A percentile compares a stretch with the other conserved stretches of the same genome.
phyloP scores from a whole-genome alignment of 2,797 vertebrate species.

The Morelia viridis region DNA sequence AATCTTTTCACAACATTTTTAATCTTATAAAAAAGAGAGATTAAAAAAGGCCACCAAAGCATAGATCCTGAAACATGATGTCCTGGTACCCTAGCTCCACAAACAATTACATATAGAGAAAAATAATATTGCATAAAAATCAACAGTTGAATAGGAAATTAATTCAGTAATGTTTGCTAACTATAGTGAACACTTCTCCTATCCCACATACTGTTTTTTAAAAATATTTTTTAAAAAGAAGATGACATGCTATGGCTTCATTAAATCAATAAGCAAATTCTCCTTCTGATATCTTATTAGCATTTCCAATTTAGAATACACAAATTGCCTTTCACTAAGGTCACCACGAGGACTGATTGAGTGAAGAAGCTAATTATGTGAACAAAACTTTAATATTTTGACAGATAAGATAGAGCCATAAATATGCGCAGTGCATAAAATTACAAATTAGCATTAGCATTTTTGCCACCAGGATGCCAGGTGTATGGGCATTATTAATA shows the following conservation, averaged over 20 bases:
- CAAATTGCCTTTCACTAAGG: conserved; percentile 24
- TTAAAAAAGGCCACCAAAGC: neutral
- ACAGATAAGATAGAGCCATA: conserved; percentile 22
- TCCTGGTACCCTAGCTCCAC: neutral
- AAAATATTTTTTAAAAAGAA: neutral
- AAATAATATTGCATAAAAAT: neutral
- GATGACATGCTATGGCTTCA: neutral
- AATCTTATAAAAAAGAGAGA: neutral
- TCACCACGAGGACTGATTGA: conserved; percentile 8
- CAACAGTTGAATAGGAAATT: neutral
- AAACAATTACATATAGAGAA: neutral
- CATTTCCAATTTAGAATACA: conserved; percentile 26
- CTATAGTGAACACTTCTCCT: neutral
- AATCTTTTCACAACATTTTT: neutral
- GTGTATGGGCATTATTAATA: neutral
- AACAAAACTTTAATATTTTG: conserved; percentile 35
- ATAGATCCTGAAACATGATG: neutral
- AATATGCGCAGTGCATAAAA: conserved; percentile 15
- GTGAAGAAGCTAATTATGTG: conserved; percentile 28
- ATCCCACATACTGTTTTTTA: neutral
- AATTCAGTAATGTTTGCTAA: neutral
- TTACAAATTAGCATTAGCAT: conserved; percentile 14
- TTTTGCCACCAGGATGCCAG: neutral
- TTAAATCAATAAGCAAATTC: neutral
- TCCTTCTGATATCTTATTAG: conserved; percentile 9